Evolutionary conservation across 2,113 vertebrate genomes (phyloP), one percentile per base, ranked within the genome.

Genomic region (Lepisosteus osseus): DNA sequence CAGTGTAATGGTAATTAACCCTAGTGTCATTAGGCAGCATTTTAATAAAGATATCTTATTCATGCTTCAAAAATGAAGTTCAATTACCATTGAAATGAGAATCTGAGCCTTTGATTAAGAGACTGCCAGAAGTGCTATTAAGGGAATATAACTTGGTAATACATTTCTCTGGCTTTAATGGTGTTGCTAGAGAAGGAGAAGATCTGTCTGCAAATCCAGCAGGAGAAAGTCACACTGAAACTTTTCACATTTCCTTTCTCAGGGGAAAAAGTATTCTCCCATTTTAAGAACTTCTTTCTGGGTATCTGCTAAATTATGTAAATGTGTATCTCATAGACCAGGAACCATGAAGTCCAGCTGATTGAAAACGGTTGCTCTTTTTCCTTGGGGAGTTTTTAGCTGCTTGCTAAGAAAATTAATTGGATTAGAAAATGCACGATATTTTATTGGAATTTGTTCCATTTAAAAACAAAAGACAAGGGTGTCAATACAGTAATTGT

Each of bases 51-150:
- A 65, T 54, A 71, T 64, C 70, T 45, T 54, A 71, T 71, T 71
- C 70, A 64, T 71, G 61, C 70, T 64, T 71, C n/a, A 40, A 55
- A 71, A 63, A 17, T 71, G 70, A 64, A 64, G 70, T 71, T 64
- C 61, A 61, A 71, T 71, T 71, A 71, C 61, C 70, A 54, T 44
- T 43, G 70, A 71, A 71, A 71, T 64, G 70, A 71, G 61, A 71
- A 47, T 47, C 6, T 44, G 13, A 29, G 61, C 70, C 61, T 71
- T 71, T 71, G 70, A 71, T 71, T 54, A 70, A 70, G 68, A 75
- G 73, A 72, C 68, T 63, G 54, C 67, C 65, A 54, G 61, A 72
- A 78, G 74, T 72, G 73, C 76, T 74, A 69, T 72, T 70, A 73
- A 77, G 76, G 72, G 76, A 72, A 76, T 71, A 72, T 73, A 71